Evolutionary conservation across 2,888 invertebrate genomes (phyloP).

Genomic region (Ernsta delagoae): DNA sequence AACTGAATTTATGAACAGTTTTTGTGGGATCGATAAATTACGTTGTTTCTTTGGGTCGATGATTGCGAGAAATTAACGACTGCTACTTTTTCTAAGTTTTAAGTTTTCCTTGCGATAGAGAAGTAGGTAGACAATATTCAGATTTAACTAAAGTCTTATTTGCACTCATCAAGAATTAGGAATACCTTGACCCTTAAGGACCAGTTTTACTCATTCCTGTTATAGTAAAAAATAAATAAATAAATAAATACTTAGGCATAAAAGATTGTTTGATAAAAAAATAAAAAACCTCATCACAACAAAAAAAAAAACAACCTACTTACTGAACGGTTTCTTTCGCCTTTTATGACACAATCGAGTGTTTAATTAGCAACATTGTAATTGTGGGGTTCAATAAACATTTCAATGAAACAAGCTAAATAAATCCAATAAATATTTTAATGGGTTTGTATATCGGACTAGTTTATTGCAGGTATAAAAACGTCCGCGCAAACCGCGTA

Average conservation of each 20-base stretch:
- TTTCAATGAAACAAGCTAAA: conserved; percentile 75
- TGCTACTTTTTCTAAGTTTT: too few relatives aligned
- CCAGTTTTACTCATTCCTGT: too few relatives aligned
- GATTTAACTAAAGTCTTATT: too few relatives aligned
- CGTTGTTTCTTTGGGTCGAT: neutral
- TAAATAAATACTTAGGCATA: too few relatives aligned
- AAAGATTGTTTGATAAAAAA: neutral
- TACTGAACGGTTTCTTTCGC: conserved; percentile 17
- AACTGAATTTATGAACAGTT: conserved; percentile 32
- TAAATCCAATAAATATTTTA: conserved; percentile 83
- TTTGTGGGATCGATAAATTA: neutral
- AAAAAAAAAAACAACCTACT: conserved; percentile 13
- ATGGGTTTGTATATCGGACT: conserved; percentile 69
- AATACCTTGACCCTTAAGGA: too few relatives aligned
- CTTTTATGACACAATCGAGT: conserved; percentile 41
- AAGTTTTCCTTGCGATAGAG: too few relatives aligned
- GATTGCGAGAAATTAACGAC: neutral
- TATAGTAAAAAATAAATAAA: too few relatives aligned
- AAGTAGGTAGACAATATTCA: too few relatives aligned
- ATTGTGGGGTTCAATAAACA: conserved; percentile 66
- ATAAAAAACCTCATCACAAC: neutral
- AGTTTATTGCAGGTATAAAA: conserved; percentile 80
- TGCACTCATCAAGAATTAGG: too few relatives aligned
- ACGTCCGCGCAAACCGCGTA: conserved; percentile 59
- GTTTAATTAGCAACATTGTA: conserved; percentile 77